Conservation (phyloP, 2,888 invertebrate genomes). For the Dendrolimus houi region DNA sequence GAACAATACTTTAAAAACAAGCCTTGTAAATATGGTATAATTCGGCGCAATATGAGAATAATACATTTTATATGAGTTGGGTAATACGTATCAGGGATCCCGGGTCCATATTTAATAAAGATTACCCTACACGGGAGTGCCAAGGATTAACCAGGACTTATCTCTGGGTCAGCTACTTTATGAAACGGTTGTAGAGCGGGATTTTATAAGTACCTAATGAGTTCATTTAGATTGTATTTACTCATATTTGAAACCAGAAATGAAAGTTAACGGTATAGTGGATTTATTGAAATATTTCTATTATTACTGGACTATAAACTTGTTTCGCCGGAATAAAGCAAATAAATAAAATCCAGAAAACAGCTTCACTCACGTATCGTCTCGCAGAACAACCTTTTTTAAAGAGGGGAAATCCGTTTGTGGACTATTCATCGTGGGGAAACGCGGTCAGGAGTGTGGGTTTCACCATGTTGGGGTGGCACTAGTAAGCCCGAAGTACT, state of each 20-base stretch:
- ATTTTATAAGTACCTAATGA: slow-evolving; percentile 12
- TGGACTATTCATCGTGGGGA: too few species aligned
- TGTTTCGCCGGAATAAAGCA: too few species aligned
- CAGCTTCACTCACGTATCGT: too few species aligned
- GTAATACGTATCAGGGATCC: slow-evolving; percentile 9
- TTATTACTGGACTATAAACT: too few species aligned
- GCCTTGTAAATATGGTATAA: slow-evolving; percentile 21
- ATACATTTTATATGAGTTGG: slow-evolving; percentile 20
- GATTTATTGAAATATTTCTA: too few species aligned
- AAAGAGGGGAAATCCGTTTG: too few species aligned
- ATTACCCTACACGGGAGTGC: slow-evolving; percentile 23
- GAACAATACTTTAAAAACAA: slow-evolving; percentile 1
- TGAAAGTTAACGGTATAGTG: too few species aligned
- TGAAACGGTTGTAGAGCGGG: slow-evolving; percentile 13
- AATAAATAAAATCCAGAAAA: too few species aligned
- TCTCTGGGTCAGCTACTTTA: slow-evolving; percentile 25
- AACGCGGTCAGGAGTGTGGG: too few species aligned
- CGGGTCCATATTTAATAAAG: slow-evolving; percentile 30
- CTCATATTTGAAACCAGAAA: not conserved
- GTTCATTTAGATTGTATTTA: slow-evolving; percentile 7
- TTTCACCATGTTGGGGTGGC: too few species aligned
- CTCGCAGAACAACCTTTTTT: too few species aligned
- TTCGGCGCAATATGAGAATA: slow-evolving; percentile 26
- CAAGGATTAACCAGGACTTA: slow-evolving; percentile 22
- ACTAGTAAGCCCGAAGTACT: too few species aligned